Base-by-base conservation (phyloP, 2,888 invertebrate species). In the Microchrysa polita region DNA sequence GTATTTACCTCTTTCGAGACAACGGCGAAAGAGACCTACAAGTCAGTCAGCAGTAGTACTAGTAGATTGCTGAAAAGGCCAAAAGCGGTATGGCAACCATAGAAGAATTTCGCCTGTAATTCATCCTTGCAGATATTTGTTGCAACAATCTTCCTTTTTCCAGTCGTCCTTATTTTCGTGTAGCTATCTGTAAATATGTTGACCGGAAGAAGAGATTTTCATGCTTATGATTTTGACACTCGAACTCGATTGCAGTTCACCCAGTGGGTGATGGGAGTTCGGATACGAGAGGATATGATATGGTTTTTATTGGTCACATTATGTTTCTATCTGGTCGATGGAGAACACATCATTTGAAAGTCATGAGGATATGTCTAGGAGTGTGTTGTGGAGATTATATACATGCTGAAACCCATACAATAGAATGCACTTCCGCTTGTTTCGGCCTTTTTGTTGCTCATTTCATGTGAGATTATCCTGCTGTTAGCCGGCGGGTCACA, bases 71-170 rank as follows among this genome's bases (percentile, higher is more conserved):
- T 7, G 27, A 34, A 34, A 34, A 34, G 18, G 10, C 55, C n/a
- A 18, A 52, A 52, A 2, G 20, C 18, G 16, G 20, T 22, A 55
- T 14, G 52, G 22, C 55, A 12, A 55, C 55, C 55, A 55, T 18
- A 16, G 10, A 34, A 34, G 61, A 12, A 42, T 10, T 12, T 20
- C n/a, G n/a, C 16, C 10, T 40, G 65, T 22, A 12, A 23, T n/a
- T 48, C 27, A 22, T 23, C n/a, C 65, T 48, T 44, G 48, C 20
- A 23, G 52, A 52, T 67, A 67, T 67, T 67, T 67, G 44, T 52
- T 27, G 27, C 52, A 34, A 7, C 2, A 22, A 12, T 20, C 48
- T 67, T 27, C 1, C 10, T 14, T 14, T 14, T 60, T 22, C 12
- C 27, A 34, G 5, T 23, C 2, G 7, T 23, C 12, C n/a, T n/a